Evolutionary conservation across 2,888 invertebrate genomes (phyloP), one percentile per base, ranked within the genome.

Genomic region (Bellardia bayeri): DNA sequence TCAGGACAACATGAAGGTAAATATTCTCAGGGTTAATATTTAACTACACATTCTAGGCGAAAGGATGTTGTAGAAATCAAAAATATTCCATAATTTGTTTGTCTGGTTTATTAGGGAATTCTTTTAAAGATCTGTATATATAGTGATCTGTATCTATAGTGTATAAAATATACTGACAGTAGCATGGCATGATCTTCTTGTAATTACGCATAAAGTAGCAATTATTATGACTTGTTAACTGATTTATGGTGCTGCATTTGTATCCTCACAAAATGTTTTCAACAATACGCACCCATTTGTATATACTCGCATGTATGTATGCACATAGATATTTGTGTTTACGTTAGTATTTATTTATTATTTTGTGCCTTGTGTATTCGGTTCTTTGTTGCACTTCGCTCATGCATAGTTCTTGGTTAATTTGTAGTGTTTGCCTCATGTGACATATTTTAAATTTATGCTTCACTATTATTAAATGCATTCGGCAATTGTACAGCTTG

Each of bases 171-270:
- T 23, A 68, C 58, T 74, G 56, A 58, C 80, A 76, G 49, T 61
- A 11, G 78, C 76, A 66, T 72, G 76, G 76, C 85, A 78, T 82
- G 82, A 76, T 82, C 72, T 82, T 86, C 78, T 78, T 86, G 82
- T 86, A 86, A 86, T 86, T 86, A 82, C 74, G 86, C 86, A 82
- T 86, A 86, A 86, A 86, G 86, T 79, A 78, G 82, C 82, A 86
- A 86, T 86, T 86, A 86, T 78, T 86, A 86, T 82, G 86, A 82
- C 86, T 85, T 86, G 86, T 86, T 86, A 86, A 86, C 86, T 86
- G 86, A 86, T 86, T 86, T 86, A 86, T 86, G 78, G 74, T 49
- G 72, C 78, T 82, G 86, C 78, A 79, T 63, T 82, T 82, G 54
- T 63, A 74, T 78, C 23, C 68, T 56, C 84, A 82, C 40, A 78